Percentiles rank a stretch among this genome's conserved stretches.
Evolutionary conservation across 2,797 vertebrate species (phyloP).

Genomic region (Borostomias antarcticus): DNA sequence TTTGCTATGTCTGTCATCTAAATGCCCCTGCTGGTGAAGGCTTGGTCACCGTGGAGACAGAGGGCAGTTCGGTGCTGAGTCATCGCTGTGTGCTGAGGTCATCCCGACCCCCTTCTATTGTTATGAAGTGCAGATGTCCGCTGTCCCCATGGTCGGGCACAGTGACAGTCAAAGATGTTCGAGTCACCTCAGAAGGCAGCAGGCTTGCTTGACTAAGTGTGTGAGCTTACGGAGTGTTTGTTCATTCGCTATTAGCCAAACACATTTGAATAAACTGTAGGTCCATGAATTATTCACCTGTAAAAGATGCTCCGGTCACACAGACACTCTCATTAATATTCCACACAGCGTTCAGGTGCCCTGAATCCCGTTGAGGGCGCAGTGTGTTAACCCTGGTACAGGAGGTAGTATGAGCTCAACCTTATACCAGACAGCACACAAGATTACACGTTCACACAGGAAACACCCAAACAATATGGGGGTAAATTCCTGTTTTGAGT

Average conservation of each 20-base stretch:
- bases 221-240: background rate
- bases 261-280: background rate
- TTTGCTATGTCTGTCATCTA: background rate
- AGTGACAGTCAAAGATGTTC: background rate
- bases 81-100: background rate
- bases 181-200: background rate
- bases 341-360: background rate
- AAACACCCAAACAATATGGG: too few species aligned
- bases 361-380: background rate
- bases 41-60: background rate
- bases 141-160: background rate
- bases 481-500: too few species aligned
- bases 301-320: background rate
- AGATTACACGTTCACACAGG: too few species aligned
- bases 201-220: background rate
- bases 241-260: background rate
- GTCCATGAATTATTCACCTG: slow-evolving; percentile 2
- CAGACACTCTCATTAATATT: slow-evolving; percentile 10
- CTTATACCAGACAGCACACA: too few species aligned
- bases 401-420: background rate
- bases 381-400: background rate
- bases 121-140: background rate
- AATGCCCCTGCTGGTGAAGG: background rate
- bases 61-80: background rate
- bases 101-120: background rate